Conservation (phyloP, 1,140 invertebrate genomes). For the Calycopis cecrops region DNA sequence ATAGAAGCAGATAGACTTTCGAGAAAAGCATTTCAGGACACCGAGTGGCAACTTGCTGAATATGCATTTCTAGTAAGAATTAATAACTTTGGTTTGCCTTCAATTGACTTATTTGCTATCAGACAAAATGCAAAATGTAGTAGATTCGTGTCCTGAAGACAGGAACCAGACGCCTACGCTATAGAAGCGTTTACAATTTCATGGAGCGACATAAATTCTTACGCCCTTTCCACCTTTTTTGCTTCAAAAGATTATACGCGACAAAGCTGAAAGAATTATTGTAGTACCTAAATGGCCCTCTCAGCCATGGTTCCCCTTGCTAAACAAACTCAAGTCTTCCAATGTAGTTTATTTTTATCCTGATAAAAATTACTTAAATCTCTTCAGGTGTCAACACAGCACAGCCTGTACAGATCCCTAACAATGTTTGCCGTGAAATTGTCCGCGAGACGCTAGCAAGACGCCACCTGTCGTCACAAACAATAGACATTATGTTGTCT, state of each 20-base stretch:
- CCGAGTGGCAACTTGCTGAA: no score
- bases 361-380: background rate
- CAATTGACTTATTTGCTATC: no score
- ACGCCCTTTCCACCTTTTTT: no score
- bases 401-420: constrained; percentile 3
- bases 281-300: no score
- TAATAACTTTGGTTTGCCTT: no score
- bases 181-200: no score
- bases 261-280: background rate
- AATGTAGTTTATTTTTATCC: background rate
- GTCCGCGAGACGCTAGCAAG: background rate
- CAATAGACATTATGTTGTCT: constrained; percentile 3
- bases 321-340: background rate
- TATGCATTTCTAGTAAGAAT: no score
- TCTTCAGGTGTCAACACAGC: background rate
- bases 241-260: background rate
- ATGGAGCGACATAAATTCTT: no score
- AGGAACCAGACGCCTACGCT: no score
- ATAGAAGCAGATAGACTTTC: constrained; percentile 6
- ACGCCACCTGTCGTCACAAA: background rate
- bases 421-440: constrained; percentile 1
- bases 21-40: background rate
- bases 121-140: no score
- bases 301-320: no score
- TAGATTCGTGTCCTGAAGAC: no score